phyloP scores from a whole-genome alignment of 2,888 invertebrate genomes.

The Nasonia oneida region DNA sequence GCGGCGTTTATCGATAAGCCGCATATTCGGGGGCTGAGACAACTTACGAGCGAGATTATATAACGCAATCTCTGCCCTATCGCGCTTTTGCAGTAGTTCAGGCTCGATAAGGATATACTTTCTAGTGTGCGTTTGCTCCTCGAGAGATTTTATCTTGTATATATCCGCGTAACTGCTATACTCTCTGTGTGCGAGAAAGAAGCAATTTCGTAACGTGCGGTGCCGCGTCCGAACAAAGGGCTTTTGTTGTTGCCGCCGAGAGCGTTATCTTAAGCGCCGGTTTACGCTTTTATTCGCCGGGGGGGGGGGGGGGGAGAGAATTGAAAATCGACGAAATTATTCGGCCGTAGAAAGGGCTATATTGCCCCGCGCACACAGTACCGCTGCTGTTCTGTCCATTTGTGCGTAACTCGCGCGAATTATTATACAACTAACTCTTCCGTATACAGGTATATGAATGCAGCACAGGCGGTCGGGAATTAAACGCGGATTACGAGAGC shows the following conservation, averaged over 20 bases:
- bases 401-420: too few species aligned
- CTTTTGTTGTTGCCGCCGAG: neutral
- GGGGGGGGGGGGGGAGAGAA: neutral
- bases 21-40: neutral
- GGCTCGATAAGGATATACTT: neutral
- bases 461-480: too few species aligned
- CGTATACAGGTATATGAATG: too few species aligned
- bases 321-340: constrained; percentile 8
- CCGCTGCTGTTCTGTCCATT: too few species aligned
- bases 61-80: neutral
- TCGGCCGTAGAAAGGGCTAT: neutral
- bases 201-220: neutral
- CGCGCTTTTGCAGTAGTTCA: neutral
- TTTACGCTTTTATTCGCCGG: neutral
- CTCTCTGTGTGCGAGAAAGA: neutral
- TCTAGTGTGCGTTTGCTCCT: neutral
- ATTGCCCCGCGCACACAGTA: neutral
- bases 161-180: neutral
- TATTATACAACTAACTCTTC: too few species aligned
- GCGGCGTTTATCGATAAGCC: neutral
- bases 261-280: neutral
- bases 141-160: neutral
- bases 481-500: too few species aligned
- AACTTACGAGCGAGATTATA: neutral
- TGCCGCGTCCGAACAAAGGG: neutral